Evolutionary conservation across 1,140 invertebrate genomes (phyloP).

Genomic region (Magallana ariakensis): DNA sequence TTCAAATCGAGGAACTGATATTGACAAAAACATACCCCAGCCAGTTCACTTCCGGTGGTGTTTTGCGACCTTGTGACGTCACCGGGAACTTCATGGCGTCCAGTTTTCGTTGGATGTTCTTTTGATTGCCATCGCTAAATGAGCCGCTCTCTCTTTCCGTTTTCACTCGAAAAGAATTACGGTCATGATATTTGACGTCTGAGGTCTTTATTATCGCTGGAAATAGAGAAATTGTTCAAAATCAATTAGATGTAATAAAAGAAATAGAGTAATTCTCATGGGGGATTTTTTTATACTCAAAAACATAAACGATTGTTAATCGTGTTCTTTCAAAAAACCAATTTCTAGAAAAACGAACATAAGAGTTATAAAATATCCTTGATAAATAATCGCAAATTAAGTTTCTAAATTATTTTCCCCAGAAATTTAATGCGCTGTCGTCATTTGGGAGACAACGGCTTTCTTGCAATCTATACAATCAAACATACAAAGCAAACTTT

Average conservation of each 20-base stretch:
- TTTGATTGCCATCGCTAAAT: conserved; percentile 13
- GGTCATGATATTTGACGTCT: conserved; percentile 20
- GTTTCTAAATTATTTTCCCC: no score
- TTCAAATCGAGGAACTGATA: conserved; percentile 23
- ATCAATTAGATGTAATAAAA: conserved; percentile 10
- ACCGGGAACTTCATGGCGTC: conserved; percentile 15
- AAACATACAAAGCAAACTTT: no score
- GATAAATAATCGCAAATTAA: no score
- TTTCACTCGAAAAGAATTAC: conserved; percentile 8
- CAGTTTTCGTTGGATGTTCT: background rate
- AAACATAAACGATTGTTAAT: no score
- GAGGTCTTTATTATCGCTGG: conserved; percentile 8
- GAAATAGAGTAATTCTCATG: background rate
- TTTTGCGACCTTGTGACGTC: conserved; percentile 9
- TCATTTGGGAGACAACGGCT: no score
- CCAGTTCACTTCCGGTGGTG: conserved; percentile 6
- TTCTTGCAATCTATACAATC: no score
- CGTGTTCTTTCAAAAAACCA: no score
- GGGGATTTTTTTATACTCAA: no score
- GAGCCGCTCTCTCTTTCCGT: background rate
- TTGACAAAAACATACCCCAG: conserved; percentile 20
- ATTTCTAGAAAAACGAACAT: no score
- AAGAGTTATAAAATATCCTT: no score
- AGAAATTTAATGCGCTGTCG: no score
- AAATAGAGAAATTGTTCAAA: conserved; percentile 22